A percentile compares a stretch with the other conserved stretches of the same genome.
phyloP scores from a whole-genome alignment of 2,888 invertebrate species.

The Odontothrips loti region DNA sequence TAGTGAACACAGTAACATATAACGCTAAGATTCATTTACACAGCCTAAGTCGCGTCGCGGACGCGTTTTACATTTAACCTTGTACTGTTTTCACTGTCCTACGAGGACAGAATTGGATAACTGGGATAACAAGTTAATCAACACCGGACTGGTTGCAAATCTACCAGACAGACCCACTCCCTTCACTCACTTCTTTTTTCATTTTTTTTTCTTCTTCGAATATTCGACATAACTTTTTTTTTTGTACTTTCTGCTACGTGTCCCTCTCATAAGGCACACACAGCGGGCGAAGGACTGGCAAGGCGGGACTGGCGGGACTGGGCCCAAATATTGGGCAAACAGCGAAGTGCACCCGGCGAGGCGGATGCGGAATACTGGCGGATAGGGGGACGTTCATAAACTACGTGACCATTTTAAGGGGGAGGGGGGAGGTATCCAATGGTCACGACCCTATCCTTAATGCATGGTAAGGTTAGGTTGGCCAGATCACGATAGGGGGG shows the following conservation, averaged over 20 bases:
- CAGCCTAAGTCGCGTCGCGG: constrained; percentile 47
- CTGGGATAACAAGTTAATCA: not conserved
- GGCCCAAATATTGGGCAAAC: constrained; percentile 6
- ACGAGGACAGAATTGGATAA: not conserved
- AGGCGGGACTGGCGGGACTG: not conserved
- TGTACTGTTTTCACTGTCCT: constrained; percentile 1
- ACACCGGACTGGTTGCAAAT: not conserved
- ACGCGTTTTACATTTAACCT: constrained; percentile 33
- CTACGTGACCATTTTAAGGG: too few species aligned
- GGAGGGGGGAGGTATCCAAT: too few species aligned
- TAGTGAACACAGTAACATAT: constrained; percentile 15
- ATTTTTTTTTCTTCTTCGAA: not conserved
- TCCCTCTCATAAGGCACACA: not conserved
- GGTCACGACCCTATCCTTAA: too few species aligned
- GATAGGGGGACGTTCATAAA: too few species aligned
- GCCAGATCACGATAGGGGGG: too few species aligned
- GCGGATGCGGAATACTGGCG: constrained; percentile 1
- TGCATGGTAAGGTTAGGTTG: too few species aligned
- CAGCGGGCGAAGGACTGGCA: not conserved
- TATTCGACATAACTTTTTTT: not conserved
- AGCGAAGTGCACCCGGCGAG: not conserved
- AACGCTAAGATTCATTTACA: constrained; percentile 39
- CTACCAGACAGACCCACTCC: not conserved
- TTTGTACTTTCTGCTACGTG: not conserved
- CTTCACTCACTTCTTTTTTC: not conserved